Base-by-base conservation (phyloP, 2,888 invertebrate genomes). In the Drosophila nr. medialis region DNA sequence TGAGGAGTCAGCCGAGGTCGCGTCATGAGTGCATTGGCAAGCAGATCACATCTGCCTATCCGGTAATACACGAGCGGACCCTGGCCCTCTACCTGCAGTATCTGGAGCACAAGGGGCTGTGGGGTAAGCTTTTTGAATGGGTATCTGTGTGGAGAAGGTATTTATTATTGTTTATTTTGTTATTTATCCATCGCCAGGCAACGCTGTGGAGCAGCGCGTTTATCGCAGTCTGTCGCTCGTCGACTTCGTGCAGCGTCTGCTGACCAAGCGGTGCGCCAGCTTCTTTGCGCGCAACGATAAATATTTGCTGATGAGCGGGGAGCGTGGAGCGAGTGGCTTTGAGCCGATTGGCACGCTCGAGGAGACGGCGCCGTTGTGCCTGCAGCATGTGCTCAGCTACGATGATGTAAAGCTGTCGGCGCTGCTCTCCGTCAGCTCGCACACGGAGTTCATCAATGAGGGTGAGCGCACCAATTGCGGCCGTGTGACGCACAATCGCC, bases 41-140 rank as follows among this genome's bases (percentile, higher is more conserved):
- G 54, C 92, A 93, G 79, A 90, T 92, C 11, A 93, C 93, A 1
- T 95, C 95, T 0, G 95, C 94, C 0, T 96, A 96, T 90, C 96
- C 96, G 0, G 75, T 96, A 3, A 93, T 96, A 72, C 96, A 96
- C 79, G 96, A 96, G 87, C 94, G 95, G 58, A 95, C 95, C 11
- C 75, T 96, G 4, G 92, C 94, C 2, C 91, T 96, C 4, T 95
- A 95, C 90, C 94, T 95, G 8, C 93, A 94, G 69, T 96, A 95
- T 91, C 92, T 96, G 59, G 94, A 95, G 71, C 94, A 95, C 86
- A 96, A 96, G 91, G 74, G 77, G 21, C 68, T 83, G 65, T 91
- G 91, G 83, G 92, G 92, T 92, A 66, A 75, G 88, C 65, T 29
- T 3, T 6, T 48, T 18, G 27, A 7, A 8, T n/a, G n/a, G 40